phyloP scores from a whole-genome alignment of 1,140 invertebrate genomes.

The Dreissena polymorpha region DNA sequence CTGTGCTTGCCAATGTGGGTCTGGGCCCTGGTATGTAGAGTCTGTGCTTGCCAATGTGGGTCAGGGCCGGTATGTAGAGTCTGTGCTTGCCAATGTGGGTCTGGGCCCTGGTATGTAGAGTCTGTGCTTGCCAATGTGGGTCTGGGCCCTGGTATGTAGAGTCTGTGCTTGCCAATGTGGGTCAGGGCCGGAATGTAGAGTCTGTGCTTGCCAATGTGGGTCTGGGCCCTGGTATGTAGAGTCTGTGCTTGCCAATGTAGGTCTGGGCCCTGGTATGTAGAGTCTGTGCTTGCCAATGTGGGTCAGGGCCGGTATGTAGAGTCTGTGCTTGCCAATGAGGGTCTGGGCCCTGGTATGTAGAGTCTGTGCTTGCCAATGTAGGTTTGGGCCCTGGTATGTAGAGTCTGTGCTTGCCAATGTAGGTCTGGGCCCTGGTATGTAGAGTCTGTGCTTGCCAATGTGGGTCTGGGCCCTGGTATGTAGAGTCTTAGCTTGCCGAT shows the following conservation, averaged over 20 bases:
- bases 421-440: slow-evolving; percentile 61
- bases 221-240: slow-evolving; percentile 62
- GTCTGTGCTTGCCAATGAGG: background rate
- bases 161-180: background rate
- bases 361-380: background rate
- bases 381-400: slow-evolving; percentile 61
- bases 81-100: background rate
- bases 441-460: background rate
- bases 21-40: slow-evolving; percentile 62
- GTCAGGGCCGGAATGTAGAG: slow-evolving; percentile 61
- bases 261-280: slow-evolving; percentile 61
- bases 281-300: background rate
- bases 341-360: slow-evolving; percentile 61
- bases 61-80: slow-evolving; percentile 61
- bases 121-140: background rate
- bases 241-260: background rate
- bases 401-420: background rate
- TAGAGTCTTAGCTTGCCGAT: background rate
- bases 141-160: slow-evolving; percentile 62
- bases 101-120: slow-evolving; percentile 62
- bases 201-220: background rate
- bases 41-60: background rate
- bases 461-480: slow-evolving; percentile 61
- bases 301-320: slow-evolving; percentile 61
- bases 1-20: background rate